Base-by-base conservation (phyloP, 2,113 vertebrate species). In the Corvus moneduloides region DNA sequence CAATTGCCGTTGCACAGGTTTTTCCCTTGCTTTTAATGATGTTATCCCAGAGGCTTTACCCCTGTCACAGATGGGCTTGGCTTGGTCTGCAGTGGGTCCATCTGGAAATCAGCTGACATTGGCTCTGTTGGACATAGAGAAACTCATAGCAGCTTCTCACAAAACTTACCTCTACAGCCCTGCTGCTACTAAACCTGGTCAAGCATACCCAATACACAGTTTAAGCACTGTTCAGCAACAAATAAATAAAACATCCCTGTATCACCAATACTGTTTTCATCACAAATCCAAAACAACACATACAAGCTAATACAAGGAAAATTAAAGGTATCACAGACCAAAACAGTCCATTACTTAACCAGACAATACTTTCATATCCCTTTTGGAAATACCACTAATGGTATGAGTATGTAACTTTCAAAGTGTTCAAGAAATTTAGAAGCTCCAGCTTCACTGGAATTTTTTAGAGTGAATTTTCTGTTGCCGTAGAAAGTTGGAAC, bases 1-100 rank as follows among this genome's bases (percentile, higher is more conserved):
- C 30, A 48, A 26, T 48, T 41, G 10, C 19, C 0, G 0, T 55
- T 48, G 41, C 20, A 26, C 7, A 17, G 13, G 16, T 6, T 37
- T 30, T 55, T 17, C 10, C 20, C n/a, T 18, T 18, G 22, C 8
- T 73, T 64, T 43, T 51, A 44, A 33, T 19, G 52, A 15, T 58
- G 30, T 18, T 43, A 13, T 37, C 51, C 32, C 52, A 44, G n/a
- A 58, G 43, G 11, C 44, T 19, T 32, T 51, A 33, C 44, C 43
- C 37, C 18, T 21, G 19, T 35, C 13, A 20, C 12, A 16, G 24
- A 16, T 58, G 37, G 32, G 7, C 49, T 56, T 24, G 67, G 14
- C 32, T 43, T 58, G 51, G 58, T 18, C 58, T 10, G 11, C 19
- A 32, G 27, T 37, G 12, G 10, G 32, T 66, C 37, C 59, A 13